A percentile compares a stretch with the other conserved stretches of the same genome.
Conservation (phyloP, 53 echinoderm and acorn worm species). For the Mesocentrotus franciscanus region DNA sequence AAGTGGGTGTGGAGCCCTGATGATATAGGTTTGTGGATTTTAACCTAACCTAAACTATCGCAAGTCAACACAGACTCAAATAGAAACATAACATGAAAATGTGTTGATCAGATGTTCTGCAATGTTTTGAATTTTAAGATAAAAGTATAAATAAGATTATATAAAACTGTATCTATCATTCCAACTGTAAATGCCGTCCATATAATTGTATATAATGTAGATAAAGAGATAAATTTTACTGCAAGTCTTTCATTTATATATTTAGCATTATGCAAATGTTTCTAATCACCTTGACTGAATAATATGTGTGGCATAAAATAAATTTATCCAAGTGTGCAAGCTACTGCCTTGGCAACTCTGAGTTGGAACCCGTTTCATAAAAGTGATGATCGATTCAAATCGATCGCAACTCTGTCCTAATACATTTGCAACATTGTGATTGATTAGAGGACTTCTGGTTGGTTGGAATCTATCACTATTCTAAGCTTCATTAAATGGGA, state of each 20-base stretch:
- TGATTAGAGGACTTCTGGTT: too few relatives aligned
- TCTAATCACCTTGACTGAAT: slow-evolving; percentile 12
- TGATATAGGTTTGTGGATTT: too few relatives aligned
- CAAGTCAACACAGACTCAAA: background rate
- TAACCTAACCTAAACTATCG: too few relatives aligned
- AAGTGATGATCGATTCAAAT: background rate
- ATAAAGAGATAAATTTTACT: slow-evolving; percentile 27
- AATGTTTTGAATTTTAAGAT: background rate
- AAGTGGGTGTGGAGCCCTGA: too few relatives aligned
- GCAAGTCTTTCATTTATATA: slow-evolving; percentile 38
- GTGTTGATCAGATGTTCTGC: too few relatives aligned
- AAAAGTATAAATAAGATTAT: background rate
- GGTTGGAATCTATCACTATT: background rate
- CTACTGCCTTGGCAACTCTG: background rate
- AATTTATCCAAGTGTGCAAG: background rate
- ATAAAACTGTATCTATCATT: background rate
- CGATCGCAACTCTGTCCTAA: background rate
- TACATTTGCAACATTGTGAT: too few relatives aligned
- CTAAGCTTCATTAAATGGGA: background rate
- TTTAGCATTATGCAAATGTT: slow-evolving; percentile 28
- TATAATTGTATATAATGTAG: slow-evolving; percentile 11
- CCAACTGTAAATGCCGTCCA: slow-evolving; percentile 12
- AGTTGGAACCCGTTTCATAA: background rate
- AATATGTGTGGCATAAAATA: background rate
- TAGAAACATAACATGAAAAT: background rate